These are phyloP conservation scores for Ornithorhynchus anatinus DNA, from an alignment of 2,113 vertebrate species.

Conservation along the genomic window DNA sequence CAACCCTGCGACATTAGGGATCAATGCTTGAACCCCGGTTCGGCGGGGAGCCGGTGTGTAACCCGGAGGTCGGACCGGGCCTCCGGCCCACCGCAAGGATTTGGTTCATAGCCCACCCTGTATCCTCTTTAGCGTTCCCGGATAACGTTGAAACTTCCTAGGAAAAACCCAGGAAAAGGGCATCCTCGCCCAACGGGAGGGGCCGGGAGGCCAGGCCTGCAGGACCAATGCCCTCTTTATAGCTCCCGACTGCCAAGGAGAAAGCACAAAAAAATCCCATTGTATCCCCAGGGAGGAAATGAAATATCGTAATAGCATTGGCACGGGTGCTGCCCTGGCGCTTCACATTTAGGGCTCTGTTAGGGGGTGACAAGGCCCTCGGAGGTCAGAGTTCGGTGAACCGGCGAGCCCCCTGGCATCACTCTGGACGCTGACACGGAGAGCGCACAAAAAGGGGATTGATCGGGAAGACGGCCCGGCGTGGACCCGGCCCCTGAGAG, in stretches of 20 bases:
- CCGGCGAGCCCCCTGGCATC: slow-evolving; percentile 66
- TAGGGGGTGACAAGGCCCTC: slow-evolving; percentile 53
- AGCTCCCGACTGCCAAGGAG: slow-evolving; percentile 43
- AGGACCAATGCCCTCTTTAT: neutral
- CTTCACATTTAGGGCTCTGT: slow-evolving; percentile 76
- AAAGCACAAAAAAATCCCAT: slow-evolving; percentile 55
- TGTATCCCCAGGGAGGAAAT: slow-evolving; percentile 61
- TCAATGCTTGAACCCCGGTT: slow-evolving; percentile 6
- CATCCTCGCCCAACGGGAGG: too few relatives aligned
- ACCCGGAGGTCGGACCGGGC: neutral
- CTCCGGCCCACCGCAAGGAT: slow-evolving; percentile 22
- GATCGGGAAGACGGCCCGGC: slow-evolving; percentile 63
- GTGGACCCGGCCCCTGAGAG: slow-evolving; percentile 49
- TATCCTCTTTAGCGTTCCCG: slow-evolving; percentile 41
- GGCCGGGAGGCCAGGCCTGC: too few relatives aligned
- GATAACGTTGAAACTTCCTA: slow-evolving; percentile 33
- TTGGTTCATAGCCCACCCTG: slow-evolving; percentile 25
- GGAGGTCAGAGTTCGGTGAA: slow-evolving; percentile 73
- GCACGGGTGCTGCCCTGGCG: slow-evolving; percentile 67
- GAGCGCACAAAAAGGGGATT: slow-evolving; percentile 73
- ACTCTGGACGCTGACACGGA: slow-evolving; percentile 56
- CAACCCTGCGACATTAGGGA: neutral
- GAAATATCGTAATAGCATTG: slow-evolving; percentile 75
- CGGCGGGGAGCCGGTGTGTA: slow-evolving; percentile 25
- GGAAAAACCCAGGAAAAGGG: slow-evolving; percentile 17